Evolutionary conservation across 53 echinoderm and acorn worm species (phyloP).

Genomic region (Henricia sp.): DNA sequence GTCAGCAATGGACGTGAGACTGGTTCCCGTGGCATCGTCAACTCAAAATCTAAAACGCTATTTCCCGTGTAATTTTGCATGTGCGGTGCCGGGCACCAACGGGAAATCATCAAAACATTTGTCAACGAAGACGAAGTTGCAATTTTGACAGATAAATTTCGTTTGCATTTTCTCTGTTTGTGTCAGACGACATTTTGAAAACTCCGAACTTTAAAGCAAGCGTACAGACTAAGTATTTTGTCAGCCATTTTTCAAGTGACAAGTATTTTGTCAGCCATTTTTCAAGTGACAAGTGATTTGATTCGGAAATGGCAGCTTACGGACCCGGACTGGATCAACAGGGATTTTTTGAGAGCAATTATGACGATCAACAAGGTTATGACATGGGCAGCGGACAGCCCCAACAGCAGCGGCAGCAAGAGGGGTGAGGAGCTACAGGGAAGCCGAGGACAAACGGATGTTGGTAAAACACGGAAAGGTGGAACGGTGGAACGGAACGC

Average conservation of each 20-base stretch:
- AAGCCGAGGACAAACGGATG: too few relatives aligned
- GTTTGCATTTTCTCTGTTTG: not conserved
- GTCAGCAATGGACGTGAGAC: not conserved
- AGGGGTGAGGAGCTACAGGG: conserved; percentile 13
- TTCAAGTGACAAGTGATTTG: not conserved
- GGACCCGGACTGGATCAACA: conserved; percentile 79
- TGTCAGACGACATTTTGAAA: not conserved
- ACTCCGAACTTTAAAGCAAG: not conserved
- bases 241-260: not conserved
- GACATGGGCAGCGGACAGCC: conserved; percentile 69
- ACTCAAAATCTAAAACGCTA: not conserved
- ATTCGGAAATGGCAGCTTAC: conserved; percentile 40
- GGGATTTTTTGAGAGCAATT: conserved; percentile 89
- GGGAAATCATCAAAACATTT: conserved; percentile 3
- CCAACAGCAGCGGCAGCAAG: conserved; percentile 44
- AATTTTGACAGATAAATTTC: not conserved
- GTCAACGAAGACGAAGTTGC: not conserved
- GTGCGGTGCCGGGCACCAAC: not conserved
- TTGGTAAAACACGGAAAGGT: too few relatives aligned
- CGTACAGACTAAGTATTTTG: not conserved
- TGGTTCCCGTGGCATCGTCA: not conserved
- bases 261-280: not conserved
- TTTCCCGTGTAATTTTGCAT: not conserved
- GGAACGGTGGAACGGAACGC: too few relatives aligned
- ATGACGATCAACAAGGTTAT: conserved; percentile 75